Evolutionary conservation across 2,888 invertebrate genomes (phyloP), one percentile per base, ranked within the genome.

Genomic region (Eugnorisma glareosa): DNA sequence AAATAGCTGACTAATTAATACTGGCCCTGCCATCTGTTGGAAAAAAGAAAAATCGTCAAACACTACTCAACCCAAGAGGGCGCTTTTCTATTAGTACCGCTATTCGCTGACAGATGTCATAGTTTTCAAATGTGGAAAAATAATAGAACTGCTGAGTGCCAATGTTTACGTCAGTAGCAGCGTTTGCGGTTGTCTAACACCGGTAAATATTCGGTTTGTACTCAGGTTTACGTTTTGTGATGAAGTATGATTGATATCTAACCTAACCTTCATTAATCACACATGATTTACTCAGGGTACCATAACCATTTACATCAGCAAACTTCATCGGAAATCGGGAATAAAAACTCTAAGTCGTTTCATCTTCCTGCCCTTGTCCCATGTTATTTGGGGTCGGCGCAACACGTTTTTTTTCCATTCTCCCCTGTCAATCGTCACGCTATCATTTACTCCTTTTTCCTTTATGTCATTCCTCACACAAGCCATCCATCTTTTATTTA

Each of bases 41-140:
- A n/a, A 4, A 24, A 21, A 59, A 24, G 15, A 2, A 15, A 35
- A 43, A 28, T 18, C 24, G 15, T 28, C 1, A 18, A n/a, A 11
- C 7, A 35, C 77, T 54, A 48, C 18, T 79, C 40, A 24, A 35
- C 80, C 48, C 48, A 40, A 86, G 83, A 79, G 68, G 59, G 57
- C 82, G 40, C 64, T 79, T 48, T 57, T 11, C 0, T 1, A n/a
- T 11, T 51, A 67, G n/a, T 80, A 24, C 5, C 5, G n/a, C 76
- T 83, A 73, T 57, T 79, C 0, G 15, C 40, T 35, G 8, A 45
- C 68, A 87, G 86, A 83, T 86, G 75, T n/a, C 75, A 28, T 0
- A 28, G 18, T 15, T 64, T 0, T 3, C 24, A n/a, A 48, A 28
- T 35, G 0, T 21, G 1, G 13, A n/a, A 51, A 18, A 40, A 0